Base-by-base conservation (phyloP, 2,888 invertebrate species). In the Cephus nigrinus region DNA sequence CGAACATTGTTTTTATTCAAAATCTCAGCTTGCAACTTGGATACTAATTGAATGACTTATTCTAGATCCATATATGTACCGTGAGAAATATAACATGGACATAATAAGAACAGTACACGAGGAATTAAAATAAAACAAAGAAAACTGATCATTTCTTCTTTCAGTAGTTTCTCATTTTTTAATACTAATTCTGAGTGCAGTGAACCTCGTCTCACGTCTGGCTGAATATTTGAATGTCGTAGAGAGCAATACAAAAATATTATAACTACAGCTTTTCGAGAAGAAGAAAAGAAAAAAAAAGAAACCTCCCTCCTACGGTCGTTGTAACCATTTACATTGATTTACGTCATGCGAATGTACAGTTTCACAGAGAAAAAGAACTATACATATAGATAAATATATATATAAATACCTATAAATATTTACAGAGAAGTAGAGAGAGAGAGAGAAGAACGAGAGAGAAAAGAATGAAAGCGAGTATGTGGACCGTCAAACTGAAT, bases 361-460 rank as follows among this genome's bases (percentile, higher is more conserved):
- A 55, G 55, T 55, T 23, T 55, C 55, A 55, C 55, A 55, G 23
- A 55, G 55, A 55, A 55, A 55, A 55, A 55, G 55, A 78, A 79
- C 80, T 84, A 82, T 80, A 83, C 80, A 80, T 78, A 81, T 80
- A 85, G 76, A 82, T 81, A 81, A 73, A 84, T 81, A 82, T 68
- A 36, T 35, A 35, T 35, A 73, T 68, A 73, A 73, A 71, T 36
- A 76, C n/a, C 31, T 73, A 74, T 74, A n/a, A 69, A 32, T 30
- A 73, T 68, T 36, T 32, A 30, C 33, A 76, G 73, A 75, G 72
- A 32, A 75, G 33, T 75, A 69, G 31, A 33, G 72, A 68, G 68
- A 77, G 30, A 68, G 11, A 34, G 33, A 40, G 30, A 74, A 69
- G 68, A 68, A 74, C 23, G 23, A 55, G 55, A 55, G 71, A 71